Evolutionary conservation across 2,113 vertebrate genomes (phyloP).

Genomic region (Mastomys natalensis): DNA sequence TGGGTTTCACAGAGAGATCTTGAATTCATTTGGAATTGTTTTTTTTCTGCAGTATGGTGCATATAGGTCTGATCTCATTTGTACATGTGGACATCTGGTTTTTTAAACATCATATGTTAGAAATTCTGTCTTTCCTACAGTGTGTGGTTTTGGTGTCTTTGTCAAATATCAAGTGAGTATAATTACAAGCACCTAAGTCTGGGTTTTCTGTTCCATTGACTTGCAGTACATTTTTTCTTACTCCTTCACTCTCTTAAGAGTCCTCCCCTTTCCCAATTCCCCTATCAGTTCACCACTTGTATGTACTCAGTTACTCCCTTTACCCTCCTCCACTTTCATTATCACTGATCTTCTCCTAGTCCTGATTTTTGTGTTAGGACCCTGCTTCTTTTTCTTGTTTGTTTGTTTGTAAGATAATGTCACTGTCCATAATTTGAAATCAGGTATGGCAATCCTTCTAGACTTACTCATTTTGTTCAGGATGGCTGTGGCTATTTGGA

Average conservation of each 20-base stretch:
- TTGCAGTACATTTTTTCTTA: background rate
- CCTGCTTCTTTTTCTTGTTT: background rate
- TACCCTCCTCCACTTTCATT: background rate
- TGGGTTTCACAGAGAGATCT: background rate
- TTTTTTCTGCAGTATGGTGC: background rate
- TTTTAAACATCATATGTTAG: background rate
- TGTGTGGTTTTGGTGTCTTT: background rate
- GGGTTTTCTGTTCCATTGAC: background rate
- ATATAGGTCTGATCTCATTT: background rate
- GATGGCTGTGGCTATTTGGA: background rate
- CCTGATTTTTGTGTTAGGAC: background rate
- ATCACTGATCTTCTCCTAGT: background rate
- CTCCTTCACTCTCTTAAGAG: background rate
- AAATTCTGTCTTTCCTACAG: background rate
- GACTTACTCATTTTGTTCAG: background rate
- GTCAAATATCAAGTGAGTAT: no score
- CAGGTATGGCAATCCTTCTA: background rate
- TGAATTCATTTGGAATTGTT: background rate
- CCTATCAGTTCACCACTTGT: no score
- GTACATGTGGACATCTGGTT: background rate
- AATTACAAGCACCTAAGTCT: background rate
- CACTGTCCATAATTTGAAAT: background rate
- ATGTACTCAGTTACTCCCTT: no score
- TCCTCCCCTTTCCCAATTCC: background rate
- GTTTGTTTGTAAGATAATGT: background rate